Evolutionary conservation across 2,888 invertebrate genomes (phyloP), one percentile per base, ranked within the genome.

Genomic region (Siphonodentalium dalli): DNA sequence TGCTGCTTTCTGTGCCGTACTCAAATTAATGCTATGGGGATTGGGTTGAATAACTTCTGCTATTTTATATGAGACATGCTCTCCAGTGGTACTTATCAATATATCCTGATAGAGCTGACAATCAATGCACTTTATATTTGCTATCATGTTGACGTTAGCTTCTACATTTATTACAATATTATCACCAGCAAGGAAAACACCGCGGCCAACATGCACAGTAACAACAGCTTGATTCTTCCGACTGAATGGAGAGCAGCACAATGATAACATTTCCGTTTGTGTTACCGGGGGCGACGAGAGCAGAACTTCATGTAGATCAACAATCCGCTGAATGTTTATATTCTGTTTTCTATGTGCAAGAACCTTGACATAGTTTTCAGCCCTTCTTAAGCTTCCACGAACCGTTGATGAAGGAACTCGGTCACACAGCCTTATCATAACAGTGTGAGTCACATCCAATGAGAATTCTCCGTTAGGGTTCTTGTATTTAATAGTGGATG

Each of bases 351-450:
- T 59, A 9, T 71, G 61, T 43, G 74, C 43, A 23, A 78, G 58
- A 13, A 75, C 69, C 49, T 68, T 68, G 18, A 71, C 66, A 23
- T 60, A 54, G 20, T 63, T 61, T 33, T 66, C 63, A 23, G 52
- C 41, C 11, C 61, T 63, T 38, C 66, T 65, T 1, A 59, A 66
- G 33, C 58, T 66, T 20, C 68, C 44, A n/a, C 61, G 26, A 8
- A 63, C 62, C 2, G 59, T 49, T 0, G 64, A 47, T 5, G 59
- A 54, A 5, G 65, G 63, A 8, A 68, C 47, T 38, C 70, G 69
- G 50, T 74, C 76, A 70, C 75, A 78, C 15, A 78, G 61, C 38
- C 75, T 44, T 0, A 73, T 74, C 54, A 71, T 68, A 6, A 72
- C 62, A 18, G 62, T 53, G 59, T 77, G 77, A 2, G 54, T 51